Base-by-base conservation (phyloP, 2,797 vertebrate genomes). In the Sphaeramia orbicularis region DNA sequence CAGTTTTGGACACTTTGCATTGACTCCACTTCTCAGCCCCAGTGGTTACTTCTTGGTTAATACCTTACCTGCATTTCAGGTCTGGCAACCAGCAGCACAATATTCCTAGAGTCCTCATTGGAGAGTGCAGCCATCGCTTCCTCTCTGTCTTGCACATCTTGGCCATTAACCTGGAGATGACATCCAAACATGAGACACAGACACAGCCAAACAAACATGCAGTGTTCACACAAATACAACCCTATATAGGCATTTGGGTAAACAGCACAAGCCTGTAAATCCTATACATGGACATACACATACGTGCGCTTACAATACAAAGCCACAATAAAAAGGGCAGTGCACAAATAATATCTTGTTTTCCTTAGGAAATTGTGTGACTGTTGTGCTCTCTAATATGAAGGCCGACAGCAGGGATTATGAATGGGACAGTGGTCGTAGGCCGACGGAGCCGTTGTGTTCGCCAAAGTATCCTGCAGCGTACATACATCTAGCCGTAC, bases 401-500 rank as follows among this genome's bases (percentile, higher is more conserved):
- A 74, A 88, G 87, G 89, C 90, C 90, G 32, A 91, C 83, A 49
- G 73, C 89, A 91, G 94, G 90, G 93, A 95, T 94, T 80, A 91
- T 90, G 92, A 94, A 95, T 94, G 93, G 94, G 93, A 95, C 91
- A 78, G 92, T 76, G 85, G 91, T 93, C 81, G 90, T 88, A 92
- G 90, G 93, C 92, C 90, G 94, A 93, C 92, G 82, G 93, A 58
- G 76, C 71, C 76, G 83, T 80, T 93, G 95, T 95, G 94, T 94
- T 96, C 93, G 93, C 96, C 94, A 94, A 94, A 92, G 95, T 52
- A 83, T 95, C 94, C 91, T 81, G 92, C 91, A 91, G 95, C 90
- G 92, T 95, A 95, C 94, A 96, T 96, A 95, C 94, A 96, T 96
- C 95, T 93, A 95, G 94, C 94, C 87, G 91, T 94, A 97, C 96